phyloP scores from a whole-genome alignment of 2,888 invertebrate species.

The Stegana nigrithorax region DNA sequence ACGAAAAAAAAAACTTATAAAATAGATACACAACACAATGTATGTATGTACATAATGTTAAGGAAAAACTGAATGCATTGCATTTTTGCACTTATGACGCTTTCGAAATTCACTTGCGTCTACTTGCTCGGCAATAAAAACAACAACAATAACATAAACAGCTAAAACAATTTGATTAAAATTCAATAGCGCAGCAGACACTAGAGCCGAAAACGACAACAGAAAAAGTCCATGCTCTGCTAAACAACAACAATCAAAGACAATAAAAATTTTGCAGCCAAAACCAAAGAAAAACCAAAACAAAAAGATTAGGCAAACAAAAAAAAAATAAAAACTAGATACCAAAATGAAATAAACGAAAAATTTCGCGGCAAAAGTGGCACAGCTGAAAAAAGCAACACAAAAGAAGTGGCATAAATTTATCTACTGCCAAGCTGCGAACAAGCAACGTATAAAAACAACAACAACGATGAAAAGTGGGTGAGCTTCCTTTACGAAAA shows the following conservation, averaged over 20 bases:
- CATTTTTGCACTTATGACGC: slow-evolving; percentile 3
- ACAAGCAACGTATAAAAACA: too few relatives aligned
- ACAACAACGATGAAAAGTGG: slow-evolving; percentile 30
- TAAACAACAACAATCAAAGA: neutral
- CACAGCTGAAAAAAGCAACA: neutral
- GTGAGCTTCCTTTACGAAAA: slow-evolving; percentile 44
- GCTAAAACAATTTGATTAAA: neutral
- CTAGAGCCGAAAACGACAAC: neutral
- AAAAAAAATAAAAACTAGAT: neutral
- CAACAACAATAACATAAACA: slow-evolving; percentile 14
- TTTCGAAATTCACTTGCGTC: too few relatives aligned
- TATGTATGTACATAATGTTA: neutral
- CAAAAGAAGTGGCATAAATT: neutral
- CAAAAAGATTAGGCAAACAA: neutral
- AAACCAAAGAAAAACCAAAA: neutral
- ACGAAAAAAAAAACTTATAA: neutral
- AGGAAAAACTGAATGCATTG: neutral
- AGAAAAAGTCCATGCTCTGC: slow-evolving; percentile 7
- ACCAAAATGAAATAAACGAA: too few relatives aligned
- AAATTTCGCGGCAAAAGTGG: neutral
- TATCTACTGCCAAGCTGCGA: neutral
- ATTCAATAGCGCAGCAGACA: slow-evolving; percentile 2
- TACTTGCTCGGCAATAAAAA: slow-evolving; percentile 9
- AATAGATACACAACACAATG: neutral
- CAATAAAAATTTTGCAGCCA: neutral